A percentile compares a stretch with the other conserved stretches of the same genome.
These are phyloP conservation scores for Notodonta ziczac DNA, from an alignment of 2,888 invertebrate genomes.

Conservation along the genomic window DNA sequence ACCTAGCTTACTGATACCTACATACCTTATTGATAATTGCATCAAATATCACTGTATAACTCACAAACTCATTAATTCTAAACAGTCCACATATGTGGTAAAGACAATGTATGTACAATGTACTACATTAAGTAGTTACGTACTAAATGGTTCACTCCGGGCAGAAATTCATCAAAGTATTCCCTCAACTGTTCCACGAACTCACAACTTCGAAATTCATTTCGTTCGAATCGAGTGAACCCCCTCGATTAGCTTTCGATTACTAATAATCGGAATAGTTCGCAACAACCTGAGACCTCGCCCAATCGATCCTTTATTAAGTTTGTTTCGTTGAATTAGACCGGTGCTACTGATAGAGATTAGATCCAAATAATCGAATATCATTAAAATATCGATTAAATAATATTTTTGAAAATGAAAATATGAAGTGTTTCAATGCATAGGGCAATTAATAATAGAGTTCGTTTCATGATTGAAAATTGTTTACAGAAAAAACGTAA, in stretches of 20 bases:
- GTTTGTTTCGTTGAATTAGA: conserved; percentile 37
- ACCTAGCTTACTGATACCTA: no score
- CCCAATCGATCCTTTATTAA: conserved; percentile 35
- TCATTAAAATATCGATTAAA: conserved; percentile 11
- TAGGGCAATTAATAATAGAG: no score
- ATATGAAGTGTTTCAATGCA: no score
- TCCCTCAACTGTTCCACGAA: conserved; percentile 15
- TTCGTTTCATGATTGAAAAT: no score
- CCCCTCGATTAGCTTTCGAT: conserved; percentile 45
- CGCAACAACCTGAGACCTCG: conserved; percentile 44
- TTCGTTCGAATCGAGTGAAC: conserved; percentile 28
- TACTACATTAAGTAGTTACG: not conserved
- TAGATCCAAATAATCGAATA: conserved; percentile 13
- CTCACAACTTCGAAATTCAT: conserved; percentile 25
- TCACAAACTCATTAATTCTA: no score
- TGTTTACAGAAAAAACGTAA: no score
- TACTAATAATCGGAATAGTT: conserved; percentile 55
- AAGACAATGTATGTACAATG: no score
- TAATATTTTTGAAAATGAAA: no score
- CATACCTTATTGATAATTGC: no score
- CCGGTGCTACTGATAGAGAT: conserved; percentile 36
- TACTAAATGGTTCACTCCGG: not conserved
- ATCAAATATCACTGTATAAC: no score
- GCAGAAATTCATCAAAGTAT: conserved; percentile 3
- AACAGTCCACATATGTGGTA: no score